Base-by-base conservation (phyloP, 2,113 vertebrate species). In the Rhizomys pruinosus region DNA sequence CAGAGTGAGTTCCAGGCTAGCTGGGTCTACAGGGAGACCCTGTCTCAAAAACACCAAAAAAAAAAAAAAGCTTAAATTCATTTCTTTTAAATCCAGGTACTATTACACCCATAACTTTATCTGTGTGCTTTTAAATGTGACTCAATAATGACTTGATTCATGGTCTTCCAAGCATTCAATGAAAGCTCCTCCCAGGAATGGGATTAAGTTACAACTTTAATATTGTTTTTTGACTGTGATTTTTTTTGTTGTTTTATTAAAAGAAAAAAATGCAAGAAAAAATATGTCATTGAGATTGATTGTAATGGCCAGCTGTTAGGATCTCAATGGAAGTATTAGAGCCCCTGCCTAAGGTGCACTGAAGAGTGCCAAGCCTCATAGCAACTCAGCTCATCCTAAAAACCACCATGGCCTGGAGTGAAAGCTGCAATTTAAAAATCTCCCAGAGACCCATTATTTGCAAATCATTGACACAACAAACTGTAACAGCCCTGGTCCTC, bases 401-500 rank as follows among this genome's bases (percentile, higher is more conserved):
- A 97, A 97, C 96, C 94, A 96, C 94, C 92, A 86, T 39, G 96
- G 96, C 96, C 96, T 98, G 96, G 97, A 97, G 97, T 97, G 97
- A 98, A 98, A 98, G 98, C 96, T 96, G 97, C 97, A 97, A 97
- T 98, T 97, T 97, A 93, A 97, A 98, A 97, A 97, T 98, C 97
- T 98, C 98, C 98, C 87, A 92, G 98, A 98, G 98, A 98, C 96
- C 96, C 97, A 98, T 98, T 98, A 98, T 98, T 98, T 98, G 97
- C 97, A 98, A 98, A 97, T 97, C 98, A 98, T 97, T 98, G 98
- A 98, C 97, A 98, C 97, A 97, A 98, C 95, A 96, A 97, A 97
- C 94, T 95, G 92, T 96, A 97, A 97, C 95, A 97, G 89, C 97
- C 97, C 95, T 91, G 90, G 96, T 97, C 93, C 90, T 97, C 94